These are phyloP conservation scores for Diloba caeruleocephala DNA, from an alignment of 2,888 invertebrate genomes.

Conservation along the genomic window DNA sequence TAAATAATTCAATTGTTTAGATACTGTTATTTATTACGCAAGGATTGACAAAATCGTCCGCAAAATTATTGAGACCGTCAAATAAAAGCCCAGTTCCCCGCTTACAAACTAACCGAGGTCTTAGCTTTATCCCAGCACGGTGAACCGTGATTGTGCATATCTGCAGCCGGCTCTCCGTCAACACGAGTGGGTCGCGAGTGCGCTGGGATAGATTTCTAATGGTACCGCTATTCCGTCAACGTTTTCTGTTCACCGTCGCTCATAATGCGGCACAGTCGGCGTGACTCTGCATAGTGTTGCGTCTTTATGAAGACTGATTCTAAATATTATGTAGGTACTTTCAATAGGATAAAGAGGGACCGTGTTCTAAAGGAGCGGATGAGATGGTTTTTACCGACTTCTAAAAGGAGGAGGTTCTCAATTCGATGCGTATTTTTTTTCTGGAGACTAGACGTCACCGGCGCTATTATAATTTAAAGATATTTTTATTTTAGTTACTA, in stretches of 20 bases:
- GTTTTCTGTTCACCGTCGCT: constrained; percentile 6
- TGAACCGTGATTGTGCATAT: constrained; percentile 20
- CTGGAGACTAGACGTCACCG: too few species aligned
- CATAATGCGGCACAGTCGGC: constrained; percentile 30
- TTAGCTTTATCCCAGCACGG: not conserved
- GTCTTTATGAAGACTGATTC: constrained; percentile 10
- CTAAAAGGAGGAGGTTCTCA: too few species aligned
- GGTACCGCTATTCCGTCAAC: constrained; percentile 14
- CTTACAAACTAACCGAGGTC: not conserved
- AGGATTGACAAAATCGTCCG: too few species aligned
- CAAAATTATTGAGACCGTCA: not conserved
- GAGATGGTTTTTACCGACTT: too few species aligned
- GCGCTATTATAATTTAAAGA: too few species aligned
- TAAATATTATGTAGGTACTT: not conserved
- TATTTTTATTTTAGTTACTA: too few species aligned
- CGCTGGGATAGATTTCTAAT: not conserved
- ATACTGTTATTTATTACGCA: too few species aligned
- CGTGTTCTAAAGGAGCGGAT: too few species aligned
- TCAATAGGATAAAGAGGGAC: too few species aligned
- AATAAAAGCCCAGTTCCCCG: not conserved
- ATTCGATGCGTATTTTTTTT: too few species aligned
- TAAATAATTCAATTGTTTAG: too few species aligned
- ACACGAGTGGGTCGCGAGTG: not conserved
- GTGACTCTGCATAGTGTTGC: constrained; percentile 35
- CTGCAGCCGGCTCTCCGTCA: constrained; percentile 1